phyloP scores from a whole-genome alignment of 35 echinoderm and acorn worm species.

The Patiria miniata region DNA sequence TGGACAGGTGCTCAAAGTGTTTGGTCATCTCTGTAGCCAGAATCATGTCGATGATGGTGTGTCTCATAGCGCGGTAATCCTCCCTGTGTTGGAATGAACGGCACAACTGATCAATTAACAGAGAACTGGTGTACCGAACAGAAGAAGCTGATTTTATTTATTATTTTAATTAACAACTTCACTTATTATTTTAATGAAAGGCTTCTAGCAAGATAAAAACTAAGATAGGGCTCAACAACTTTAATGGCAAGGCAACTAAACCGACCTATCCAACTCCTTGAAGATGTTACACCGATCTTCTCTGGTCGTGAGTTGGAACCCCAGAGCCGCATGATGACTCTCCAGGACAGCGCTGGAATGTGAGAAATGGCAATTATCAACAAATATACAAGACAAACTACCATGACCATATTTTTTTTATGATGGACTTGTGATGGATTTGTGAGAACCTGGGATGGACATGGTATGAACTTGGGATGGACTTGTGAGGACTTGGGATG shows the following conservation, averaged over 20 bases:
- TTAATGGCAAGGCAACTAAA: neutral
- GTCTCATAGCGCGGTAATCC: conserved; percentile 82
- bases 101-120: neutral
- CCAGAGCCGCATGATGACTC: conserved; percentile 95
- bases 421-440: too few relatives aligned
- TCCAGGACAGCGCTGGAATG: conserved; percentile 88
- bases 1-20: conserved; percentile 98
- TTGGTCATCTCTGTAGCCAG: conserved; percentile 94
- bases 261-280: conserved; percentile 95
- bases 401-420: too few relatives aligned
- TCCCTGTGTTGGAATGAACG: conserved; percentile 51
- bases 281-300: conserved; percentile 98
- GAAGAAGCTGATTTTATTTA: too few relatives aligned
- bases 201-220: neutral
- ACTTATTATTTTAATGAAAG: too few relatives aligned
- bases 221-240: neutral
- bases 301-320: conserved; percentile 92
- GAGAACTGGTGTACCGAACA: too few relatives aligned
- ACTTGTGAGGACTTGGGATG: too few relatives aligned
- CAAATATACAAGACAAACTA: too few relatives aligned
- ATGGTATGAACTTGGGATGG: too few relatives aligned
- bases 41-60: conserved; percentile 95
- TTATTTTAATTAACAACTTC: too few relatives aligned
- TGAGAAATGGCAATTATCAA: too few relatives aligned
- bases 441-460: too few relatives aligned